phyloP scores from a whole-genome alignment of 2,113 vertebrate species.

The Cranoglanis bouderius region DNA sequence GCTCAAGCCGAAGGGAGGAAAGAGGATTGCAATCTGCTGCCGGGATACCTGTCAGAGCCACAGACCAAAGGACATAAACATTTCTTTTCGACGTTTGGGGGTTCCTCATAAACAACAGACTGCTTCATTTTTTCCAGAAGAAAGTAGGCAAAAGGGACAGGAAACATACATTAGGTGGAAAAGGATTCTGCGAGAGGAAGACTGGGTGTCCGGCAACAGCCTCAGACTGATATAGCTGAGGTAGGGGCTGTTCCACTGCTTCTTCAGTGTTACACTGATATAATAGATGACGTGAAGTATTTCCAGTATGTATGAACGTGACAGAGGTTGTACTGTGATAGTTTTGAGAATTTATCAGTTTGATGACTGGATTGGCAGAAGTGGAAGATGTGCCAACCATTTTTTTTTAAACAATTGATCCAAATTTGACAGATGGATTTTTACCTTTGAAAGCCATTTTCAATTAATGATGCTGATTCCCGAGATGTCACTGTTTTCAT shows the following conservation, averaged over 20 bases:
- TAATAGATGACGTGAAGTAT: background rate
- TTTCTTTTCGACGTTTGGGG: conserved; percentile 63
- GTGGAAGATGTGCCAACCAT: background rate
- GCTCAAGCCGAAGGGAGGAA: conserved; percentile 61
- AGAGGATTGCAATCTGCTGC: conserved; percentile 69
- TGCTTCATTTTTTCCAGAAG: conserved; percentile 42
- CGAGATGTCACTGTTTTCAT: background rate
- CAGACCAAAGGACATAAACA: conserved; percentile 22
- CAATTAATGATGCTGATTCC: background rate
- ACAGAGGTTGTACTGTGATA: background rate
- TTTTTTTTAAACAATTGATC: background rate
- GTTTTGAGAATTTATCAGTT: background rate
- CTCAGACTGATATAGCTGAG: conserved; percentile 65
- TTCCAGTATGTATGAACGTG: conserved; percentile 31
- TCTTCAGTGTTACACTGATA: background rate
- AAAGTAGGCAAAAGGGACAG: conserved; percentile 55
- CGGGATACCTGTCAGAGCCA: conserved; percentile 65
- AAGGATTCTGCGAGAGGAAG: conserved; percentile 60
- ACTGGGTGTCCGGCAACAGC: conserved; percentile 37
- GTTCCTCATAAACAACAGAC: background rate
- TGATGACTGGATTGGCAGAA: background rate
- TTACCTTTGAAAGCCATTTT: background rate
- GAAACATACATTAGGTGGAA: conserved; percentile 67
- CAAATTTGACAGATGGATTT: background rate
- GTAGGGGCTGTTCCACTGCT: conserved; percentile 65